Evolutionary conservation across 1,140 invertebrate genomes (phyloP), one percentile per base, ranked within the genome.

Genomic region (Monomorium pharaonis): DNA sequence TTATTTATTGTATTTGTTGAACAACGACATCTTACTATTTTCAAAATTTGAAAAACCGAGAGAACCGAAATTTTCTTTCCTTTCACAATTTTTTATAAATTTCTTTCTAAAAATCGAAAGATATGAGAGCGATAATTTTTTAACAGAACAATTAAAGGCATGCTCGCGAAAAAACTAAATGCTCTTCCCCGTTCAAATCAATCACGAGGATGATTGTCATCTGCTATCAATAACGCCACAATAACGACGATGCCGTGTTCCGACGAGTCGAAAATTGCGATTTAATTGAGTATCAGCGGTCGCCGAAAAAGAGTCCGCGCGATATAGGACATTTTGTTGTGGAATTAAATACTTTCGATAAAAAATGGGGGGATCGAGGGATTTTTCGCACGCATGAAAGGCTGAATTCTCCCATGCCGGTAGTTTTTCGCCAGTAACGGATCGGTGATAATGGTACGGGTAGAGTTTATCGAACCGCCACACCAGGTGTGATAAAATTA

Each of bases 301-400:
- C 24, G 27, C 37, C 24, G 14, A 80, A 70, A 81, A 72, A 83
- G 51, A 37, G 62, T 3, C 14, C 37, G 37, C 18, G 65, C 65
- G 51, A 58, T 83, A 83, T 72, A 83, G 65, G 18, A 81, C 51
- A 72, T 51, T 83, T 83, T 67, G 67, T 83, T 83, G 72, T 83
- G 67, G 78, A 83, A 83, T 83, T 72, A 83, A 72, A 74, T 83
- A 83, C 78, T 83, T 83, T 65, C 78, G 78, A 21, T 16, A 21
- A 63, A 80, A 49, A 80, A 37, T 21, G 44, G n/a, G n/a, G 51
- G 24, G 14, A 18, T 18, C 51, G 65, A 33, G 67, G 42, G 67
- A 60, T 83, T 72, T 72, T 58, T 60, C 37, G 49, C 0, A 44
- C 51, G 67, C 51, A 74, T 37, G 37, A 80, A 80, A 69, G 78